Percentiles rank a stretch among this genome's conserved stretches.
Evolutionary conservation across 2,113 vertebrate species (phyloP).

Genomic region (Sula dactylatra): DNA sequence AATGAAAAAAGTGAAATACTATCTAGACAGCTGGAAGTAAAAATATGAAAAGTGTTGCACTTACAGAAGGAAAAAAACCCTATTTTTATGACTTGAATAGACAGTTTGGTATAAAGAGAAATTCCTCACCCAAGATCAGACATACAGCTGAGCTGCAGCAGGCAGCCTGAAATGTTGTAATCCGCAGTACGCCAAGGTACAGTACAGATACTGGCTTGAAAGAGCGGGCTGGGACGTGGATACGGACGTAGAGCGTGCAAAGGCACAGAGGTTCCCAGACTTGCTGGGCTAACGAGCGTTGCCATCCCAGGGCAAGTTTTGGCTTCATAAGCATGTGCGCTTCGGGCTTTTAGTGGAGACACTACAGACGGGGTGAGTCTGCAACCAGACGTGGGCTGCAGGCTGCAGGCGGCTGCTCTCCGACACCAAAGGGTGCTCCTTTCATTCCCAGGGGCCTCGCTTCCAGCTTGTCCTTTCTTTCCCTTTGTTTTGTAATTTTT

Average conservation of each 20-base stretch:
- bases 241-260: accelerated
- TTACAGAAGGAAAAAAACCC: slow-evolving; percentile 51
- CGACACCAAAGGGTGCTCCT: background rate
- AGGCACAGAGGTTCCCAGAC: background rate
- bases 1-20: slow-evolving; percentile 69
- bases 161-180: background rate
- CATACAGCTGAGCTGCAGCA: background rate
- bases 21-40: slow-evolving; percentile 67
- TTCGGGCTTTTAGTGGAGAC: accelerated
- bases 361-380: background rate
- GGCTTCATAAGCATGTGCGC: background rate
- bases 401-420: background rate
- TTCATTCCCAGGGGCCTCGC: background rate
- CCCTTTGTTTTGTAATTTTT: background rate
- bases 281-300: background rate
- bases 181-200: background rate
- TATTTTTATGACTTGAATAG: slow-evolving; percentile 47
- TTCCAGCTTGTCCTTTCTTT: background rate
- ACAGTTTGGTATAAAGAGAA: slow-evolving; percentile 56
- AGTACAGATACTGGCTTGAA: background rate
- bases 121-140: slow-evolving; percentile 11
- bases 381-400: background rate
- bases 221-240: accelerated
- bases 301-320: background rate
- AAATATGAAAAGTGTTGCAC: slow-evolving; percentile 64